Percentiles rank a stretch among this genome's conserved stretches.
Conservation (phyloP, 2,113 vertebrate genomes). For the Myrmophylax atrothorax region DNA sequence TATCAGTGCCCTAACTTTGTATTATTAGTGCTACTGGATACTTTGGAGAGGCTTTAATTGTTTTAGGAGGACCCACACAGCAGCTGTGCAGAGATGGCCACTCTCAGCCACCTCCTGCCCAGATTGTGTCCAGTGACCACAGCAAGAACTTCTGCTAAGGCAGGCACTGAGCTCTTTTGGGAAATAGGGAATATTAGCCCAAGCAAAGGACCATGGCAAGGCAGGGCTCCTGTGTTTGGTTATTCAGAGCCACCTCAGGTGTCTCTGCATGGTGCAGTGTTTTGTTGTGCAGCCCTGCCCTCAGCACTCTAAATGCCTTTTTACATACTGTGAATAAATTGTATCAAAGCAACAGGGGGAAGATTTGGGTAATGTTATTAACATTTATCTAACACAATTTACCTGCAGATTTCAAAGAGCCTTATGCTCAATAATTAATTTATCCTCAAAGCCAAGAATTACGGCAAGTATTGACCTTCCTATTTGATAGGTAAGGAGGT, state of each 20-base stretch:
- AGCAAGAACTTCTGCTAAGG: not conserved
- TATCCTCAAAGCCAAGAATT: not conserved
- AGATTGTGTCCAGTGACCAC: not conserved
- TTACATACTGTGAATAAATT: not conserved
- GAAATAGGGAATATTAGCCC: not conserved
- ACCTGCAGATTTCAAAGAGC: not conserved
- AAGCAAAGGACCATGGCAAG: not conserved
- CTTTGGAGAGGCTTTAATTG: not conserved
- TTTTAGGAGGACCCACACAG: not conserved
- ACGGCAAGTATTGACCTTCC: not conserved
- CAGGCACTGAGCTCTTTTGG: not conserved
- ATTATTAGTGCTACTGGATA: not conserved
- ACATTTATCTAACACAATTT: not conserved
- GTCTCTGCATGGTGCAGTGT: rapidly evolving
- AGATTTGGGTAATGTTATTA: not conserved
- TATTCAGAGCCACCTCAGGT: not conserved
- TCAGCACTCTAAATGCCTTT: not conserved
- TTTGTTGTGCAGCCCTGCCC: not conserved
- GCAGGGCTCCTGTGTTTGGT: not conserved
- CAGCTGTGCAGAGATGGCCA: not conserved
- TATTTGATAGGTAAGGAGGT: not conserved
- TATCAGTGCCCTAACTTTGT: not conserved
- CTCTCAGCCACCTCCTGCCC: not conserved
- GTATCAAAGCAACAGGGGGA: not conserved
- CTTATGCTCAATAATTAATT: not conserved